Conservation (phyloP, 1,140 invertebrate species). For the Bombus waltoni region DNA sequence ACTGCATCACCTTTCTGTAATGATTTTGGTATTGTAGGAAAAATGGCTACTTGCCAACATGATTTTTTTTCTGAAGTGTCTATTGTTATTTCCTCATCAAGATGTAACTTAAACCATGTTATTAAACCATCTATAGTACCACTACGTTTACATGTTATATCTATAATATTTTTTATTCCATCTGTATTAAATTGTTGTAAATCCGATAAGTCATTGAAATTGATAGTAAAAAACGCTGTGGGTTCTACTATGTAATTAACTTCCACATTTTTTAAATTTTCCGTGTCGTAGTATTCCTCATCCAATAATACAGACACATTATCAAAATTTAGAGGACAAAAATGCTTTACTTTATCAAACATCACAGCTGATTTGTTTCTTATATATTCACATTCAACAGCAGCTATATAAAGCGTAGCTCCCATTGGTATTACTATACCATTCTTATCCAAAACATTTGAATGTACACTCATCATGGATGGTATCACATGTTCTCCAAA, state of each 20-base stretch:
- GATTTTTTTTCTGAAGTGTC: constrained; percentile 82
- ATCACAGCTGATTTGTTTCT: constrained; percentile 68
- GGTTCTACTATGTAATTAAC: constrained; percentile 85
- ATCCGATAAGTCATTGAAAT: constrained; percentile 86
- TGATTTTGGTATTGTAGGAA: constrained; percentile 80
- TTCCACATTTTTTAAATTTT: constrained; percentile 85
- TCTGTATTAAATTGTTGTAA: constrained; percentile 79
- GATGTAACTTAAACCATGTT: constrained; percentile 89
- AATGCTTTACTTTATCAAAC: constrained; percentile 58
- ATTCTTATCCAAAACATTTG: constrained; percentile 83
- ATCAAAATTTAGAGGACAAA: constrained; percentile 67
- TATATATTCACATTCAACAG: constrained; percentile 78
- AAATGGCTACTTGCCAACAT: constrained; percentile 91
- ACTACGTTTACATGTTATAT: constrained; percentile 75
- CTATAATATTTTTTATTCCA: constrained; percentile 76
- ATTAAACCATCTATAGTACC: constrained; percentile 86
- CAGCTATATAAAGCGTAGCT: constrained; percentile 86
- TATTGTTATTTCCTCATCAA: constrained; percentile 86
- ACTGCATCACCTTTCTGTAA: constrained; percentile 57
- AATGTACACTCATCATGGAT: constrained; percentile 87
- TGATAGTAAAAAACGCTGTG: constrained; percentile 83
- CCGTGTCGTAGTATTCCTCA: constrained; percentile 87
- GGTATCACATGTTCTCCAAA: constrained; percentile 89
- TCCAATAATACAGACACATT: constrained; percentile 68
- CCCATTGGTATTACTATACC: constrained; percentile 85